Base-by-base conservation (phyloP, 2,113 vertebrate genomes). In the Ochotona princeps region DNA sequence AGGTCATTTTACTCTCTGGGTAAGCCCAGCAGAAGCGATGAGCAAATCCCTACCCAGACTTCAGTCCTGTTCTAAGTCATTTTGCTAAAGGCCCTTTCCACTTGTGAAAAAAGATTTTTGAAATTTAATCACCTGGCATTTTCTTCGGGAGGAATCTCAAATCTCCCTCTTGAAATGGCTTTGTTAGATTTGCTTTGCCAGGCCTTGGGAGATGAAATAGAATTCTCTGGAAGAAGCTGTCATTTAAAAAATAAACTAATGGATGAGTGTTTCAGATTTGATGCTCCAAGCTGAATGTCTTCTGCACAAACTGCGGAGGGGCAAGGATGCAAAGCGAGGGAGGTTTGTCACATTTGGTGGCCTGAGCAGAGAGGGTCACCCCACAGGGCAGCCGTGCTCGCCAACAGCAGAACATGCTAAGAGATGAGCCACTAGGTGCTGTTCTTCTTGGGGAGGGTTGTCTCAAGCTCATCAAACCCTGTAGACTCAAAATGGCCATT, bases 111-210 rank as follows among this genome's bases (percentile, higher is more conserved):
- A 75, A 80, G 38, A 80, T 87, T 89, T 35, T 28, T 49, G n/a
- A 67, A 66, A 89, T 94, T 87, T 79, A 91, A 93, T 95, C 80
- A 89, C 69, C 23, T 74, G 13, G 0, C 57, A 67, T 91, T 91
- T 91, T 84, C 69, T 89, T 86, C 82, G 47, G 63, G 57, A 65
- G 14, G 13, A 91, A 47, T 87, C 75, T 95, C 76, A 61, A 74
- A 25, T 96, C 87, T 65, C 23, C 44, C 35, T 81, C 51, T 90
- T 54, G 90, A 25, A 67, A 92, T 96, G 74, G 78, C 38, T 17
- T 80, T 17, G 21, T 90, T 90, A 21, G n/a, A 25, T 87, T 92
- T 89, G 49, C 18, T 65, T 67, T 70, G 21, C 60, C 87, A 93
- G 66, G 87, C 18, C 25, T 95, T 66, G 25, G 21, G 44, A 96